Percentiles rank a stretch among this genome's conserved stretches.
phyloP scores from a whole-genome alignment of 2,797 vertebrate genomes.

The Anguilla obscura region DNA sequence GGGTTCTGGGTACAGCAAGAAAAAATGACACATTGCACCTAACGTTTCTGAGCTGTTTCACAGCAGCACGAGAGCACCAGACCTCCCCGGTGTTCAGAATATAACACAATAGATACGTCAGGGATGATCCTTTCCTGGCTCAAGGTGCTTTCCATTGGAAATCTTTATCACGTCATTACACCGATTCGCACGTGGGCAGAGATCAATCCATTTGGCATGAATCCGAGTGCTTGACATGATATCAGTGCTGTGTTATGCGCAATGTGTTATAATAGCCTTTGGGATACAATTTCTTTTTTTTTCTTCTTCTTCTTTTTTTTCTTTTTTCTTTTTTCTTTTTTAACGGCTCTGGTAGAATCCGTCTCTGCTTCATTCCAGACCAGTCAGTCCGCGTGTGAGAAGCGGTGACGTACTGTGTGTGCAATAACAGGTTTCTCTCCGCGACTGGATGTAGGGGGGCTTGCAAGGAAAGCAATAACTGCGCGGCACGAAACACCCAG shows the following conservation, averaged over 20 bases:
- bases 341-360: conserved; percentile 28
- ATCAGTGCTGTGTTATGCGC: not conserved
- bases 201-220: conserved; percentile 39
- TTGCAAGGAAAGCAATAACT: conserved; percentile 62
- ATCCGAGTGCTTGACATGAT: conserved; percentile 24
- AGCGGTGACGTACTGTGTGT: not conserved
- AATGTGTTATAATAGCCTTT: conserved; percentile 24
- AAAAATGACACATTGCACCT: not conserved
- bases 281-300: conserved; percentile 34
- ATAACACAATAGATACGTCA: conserved; percentile 9
- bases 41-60: not conserved
- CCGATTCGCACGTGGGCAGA: conserved; percentile 40
- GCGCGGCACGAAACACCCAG: conserved; percentile 53
- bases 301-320: too few species aligned
- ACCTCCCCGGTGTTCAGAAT: not conserved
- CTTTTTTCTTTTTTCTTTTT: not conserved
- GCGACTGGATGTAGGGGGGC: conserved; percentile 45
- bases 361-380: conserved; percentile 23
- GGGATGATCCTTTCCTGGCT: not conserved
- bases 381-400: not conserved
- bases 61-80: not conserved
- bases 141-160: conserved; percentile 26
- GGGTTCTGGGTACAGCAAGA: conserved; percentile 11
- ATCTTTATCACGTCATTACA: conserved; percentile 43
- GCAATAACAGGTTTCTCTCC: conserved; percentile 30